Base-by-base conservation (phyloP, 92 coral and sea anemone species). In the Parazoanthus atlanticus region DNA sequence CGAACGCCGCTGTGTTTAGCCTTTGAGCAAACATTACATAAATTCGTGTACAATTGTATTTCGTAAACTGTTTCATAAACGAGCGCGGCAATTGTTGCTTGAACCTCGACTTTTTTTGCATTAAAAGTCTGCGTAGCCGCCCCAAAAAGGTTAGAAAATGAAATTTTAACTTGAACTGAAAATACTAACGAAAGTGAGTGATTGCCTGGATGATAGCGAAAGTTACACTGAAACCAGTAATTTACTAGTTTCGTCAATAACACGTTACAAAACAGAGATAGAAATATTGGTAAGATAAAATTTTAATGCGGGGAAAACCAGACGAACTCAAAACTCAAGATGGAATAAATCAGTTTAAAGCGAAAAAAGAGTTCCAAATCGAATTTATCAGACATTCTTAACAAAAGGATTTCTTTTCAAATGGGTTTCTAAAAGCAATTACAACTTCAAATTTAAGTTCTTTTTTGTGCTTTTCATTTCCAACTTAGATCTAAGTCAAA, bases 401-500 rank as follows among this genome's bases (percentile, higher is more conserved):
- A 84, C 87, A 84, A 84, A 84, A 84, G 76, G 64, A 71, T 38
- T 82, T 67, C 67, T 30, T 84, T 67, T 67, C 65, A 84, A 41
- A n/a, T 84, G 74, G 56, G 34, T 84, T 41, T 84, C 76, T 84
- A 25, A 41, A 84, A 70, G 87, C 87, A 84, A 84, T 84, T 84
- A 84, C 87, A 70, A 84, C 87, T 84, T 70, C 67, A 84, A 84
- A 84, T 71, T 84, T 16, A 64, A 84, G 87, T 84, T 84, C 33
- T 80, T 84, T 82, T 43, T 84, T 69, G 65, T 84, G 87, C 78
- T 84, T 84, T 84, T 84, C 65, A 84, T 84, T 69, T 84, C 77
- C 2, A 84, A 40, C 64, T 84, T 70, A 70, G 74, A 84, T 84
- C 78, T 70, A 84, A 84, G 87, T 70, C 87, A 84, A 84, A 84